A percentile compares a stretch with the other conserved stretches of the same genome.
Evolutionary conservation across 1,140 invertebrate genomes (phyloP).

Genomic region (Drosophila tropicalis): DNA sequence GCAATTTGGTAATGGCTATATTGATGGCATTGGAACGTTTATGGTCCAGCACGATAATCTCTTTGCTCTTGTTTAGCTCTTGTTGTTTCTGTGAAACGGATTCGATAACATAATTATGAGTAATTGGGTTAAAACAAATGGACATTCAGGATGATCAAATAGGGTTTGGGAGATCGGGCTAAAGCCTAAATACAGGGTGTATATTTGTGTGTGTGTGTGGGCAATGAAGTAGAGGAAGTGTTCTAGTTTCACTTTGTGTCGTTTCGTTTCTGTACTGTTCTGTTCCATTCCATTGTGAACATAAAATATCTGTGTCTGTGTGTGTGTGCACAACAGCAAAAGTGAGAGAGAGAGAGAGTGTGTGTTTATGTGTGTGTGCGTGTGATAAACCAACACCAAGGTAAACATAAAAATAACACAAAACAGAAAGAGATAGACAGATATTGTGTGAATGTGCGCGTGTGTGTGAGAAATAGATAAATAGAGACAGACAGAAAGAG

Average conservation of each 20-base stretch:
- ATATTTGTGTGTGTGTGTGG: neutral
- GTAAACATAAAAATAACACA: constrained; percentile 33
- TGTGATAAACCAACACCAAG: constrained; percentile 59
- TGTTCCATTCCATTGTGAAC: constrained; percentile 20
- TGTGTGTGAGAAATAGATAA: constrained; percentile 3
- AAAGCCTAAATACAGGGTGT: constrained; percentile 13
- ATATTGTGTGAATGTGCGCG: constrained; percentile 13
- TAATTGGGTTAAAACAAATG: no score
- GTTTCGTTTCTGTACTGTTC: neutral
- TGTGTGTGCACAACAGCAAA: constrained; percentile 16
- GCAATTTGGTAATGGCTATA: constrained; percentile 99
- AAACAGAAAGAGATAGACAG: constrained; percentile 32
- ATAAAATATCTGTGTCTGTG: constrained; percentile 25
- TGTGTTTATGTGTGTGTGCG: constrained; percentile 26
- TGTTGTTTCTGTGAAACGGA: constrained; percentile 91
- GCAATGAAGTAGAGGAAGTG: neutral
- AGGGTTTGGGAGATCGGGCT: neutral
- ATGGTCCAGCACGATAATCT: constrained; percentile 97
- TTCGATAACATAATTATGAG: neutral
- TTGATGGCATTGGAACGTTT: constrained; percentile 99
- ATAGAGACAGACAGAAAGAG: constrained; percentile 28
- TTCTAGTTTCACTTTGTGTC: neutral
- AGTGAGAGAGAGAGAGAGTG: constrained; percentile 3
- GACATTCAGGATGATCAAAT: no score
- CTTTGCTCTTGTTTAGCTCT: constrained; percentile 96